Conservation (phyloP, 1,140 invertebrate species). For the Hylaeus volcanicus region DNA sequence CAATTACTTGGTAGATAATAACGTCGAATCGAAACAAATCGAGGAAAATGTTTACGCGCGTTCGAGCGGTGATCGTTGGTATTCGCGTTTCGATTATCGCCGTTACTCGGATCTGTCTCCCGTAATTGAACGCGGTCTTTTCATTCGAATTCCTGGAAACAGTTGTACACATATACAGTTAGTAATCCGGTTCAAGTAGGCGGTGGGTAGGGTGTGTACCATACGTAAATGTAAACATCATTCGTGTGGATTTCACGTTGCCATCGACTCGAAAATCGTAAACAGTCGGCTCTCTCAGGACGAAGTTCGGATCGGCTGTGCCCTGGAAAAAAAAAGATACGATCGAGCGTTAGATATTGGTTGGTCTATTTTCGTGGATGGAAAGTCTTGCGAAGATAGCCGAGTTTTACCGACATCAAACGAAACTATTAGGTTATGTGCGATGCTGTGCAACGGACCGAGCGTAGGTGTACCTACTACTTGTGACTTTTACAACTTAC, state of each 20-base stretch:
- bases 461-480: background rate
- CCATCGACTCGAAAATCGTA: background rate
- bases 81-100: no score
- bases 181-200: no score
- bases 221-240: no score
- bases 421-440: slow-evolving; percentile 31
- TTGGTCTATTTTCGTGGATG: slow-evolving; percentile 31
- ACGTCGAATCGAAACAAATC: no score
- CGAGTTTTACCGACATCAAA: slow-evolving; percentile 18
- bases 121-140: no score
- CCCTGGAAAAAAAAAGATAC: background rate
- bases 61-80: no score
- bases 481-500: background rate
- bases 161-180: background rate
- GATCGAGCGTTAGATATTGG: background rate
- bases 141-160: background rate
- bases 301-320: background rate
- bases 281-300: background rate
- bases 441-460: background rate
- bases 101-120: no score
- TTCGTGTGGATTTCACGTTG: no score
- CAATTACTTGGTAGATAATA: no score
- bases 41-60: no score
- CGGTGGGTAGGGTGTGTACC: no score
- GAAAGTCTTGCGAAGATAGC: slow-evolving; percentile 28